Conservation (phyloP, 2,888 invertebrate species). For the Chironomus riparius region DNA sequence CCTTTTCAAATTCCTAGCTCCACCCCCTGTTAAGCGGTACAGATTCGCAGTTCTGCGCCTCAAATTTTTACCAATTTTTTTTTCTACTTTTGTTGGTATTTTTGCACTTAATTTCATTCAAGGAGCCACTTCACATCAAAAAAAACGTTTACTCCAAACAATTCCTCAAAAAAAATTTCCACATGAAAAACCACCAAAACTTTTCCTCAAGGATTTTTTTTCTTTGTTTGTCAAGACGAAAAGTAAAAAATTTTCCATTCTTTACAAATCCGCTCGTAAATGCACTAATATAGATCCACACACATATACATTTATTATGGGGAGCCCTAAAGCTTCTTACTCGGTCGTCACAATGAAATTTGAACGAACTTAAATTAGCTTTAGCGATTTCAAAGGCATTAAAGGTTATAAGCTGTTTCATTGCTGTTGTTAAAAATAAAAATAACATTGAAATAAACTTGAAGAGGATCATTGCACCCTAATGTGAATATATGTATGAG, state of each 20-base stretch:
- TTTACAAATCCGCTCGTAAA: no score
- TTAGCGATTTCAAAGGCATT: slow-evolving; percentile 15
- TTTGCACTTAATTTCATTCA: no score
- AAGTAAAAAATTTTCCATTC: no score
- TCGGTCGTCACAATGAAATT: background rate
- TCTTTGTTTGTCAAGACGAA: background rate
- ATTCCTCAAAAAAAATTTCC: no score
- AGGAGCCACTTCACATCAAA: no score
- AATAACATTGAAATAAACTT: slow-evolving; percentile 25
- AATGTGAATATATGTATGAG: background rate
- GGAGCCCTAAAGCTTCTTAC: background rate
- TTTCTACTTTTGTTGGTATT: no score
- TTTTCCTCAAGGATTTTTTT: background rate
- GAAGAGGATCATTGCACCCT: slow-evolving; percentile 11
- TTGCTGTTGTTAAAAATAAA: background rate
- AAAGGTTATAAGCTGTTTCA: slow-evolving; percentile 6
- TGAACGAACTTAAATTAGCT: slow-evolving; percentile 7
- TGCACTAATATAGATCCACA: background rate
- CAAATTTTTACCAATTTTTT: no score
- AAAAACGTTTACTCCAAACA: no score
- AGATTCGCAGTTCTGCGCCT: no score
- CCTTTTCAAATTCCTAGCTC: no score
- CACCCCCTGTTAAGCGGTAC: no score
- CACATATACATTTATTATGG: background rate
- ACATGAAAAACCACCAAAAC: no score